These are phyloP conservation scores for Uloborus diversus DNA, from an alignment of 1,140 invertebrate species.

Conservation along the genomic window DNA sequence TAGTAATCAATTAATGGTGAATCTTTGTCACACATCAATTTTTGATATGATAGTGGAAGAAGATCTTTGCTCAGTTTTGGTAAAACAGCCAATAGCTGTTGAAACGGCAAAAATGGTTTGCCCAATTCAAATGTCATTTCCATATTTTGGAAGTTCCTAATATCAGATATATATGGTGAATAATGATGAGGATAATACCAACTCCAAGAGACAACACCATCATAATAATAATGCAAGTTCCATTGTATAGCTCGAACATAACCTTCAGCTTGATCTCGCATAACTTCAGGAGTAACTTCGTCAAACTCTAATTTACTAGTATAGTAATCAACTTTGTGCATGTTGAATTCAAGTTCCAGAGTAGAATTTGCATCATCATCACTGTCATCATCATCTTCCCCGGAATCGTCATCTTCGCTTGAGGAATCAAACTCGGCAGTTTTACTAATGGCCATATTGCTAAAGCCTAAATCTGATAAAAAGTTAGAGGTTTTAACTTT, in stretches of 20 bases:
- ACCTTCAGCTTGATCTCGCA: slow-evolving; percentile 81
- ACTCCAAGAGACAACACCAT: slow-evolving; percentile 95
- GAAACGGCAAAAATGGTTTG: slow-evolving; percentile 90
- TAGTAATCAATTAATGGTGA: slow-evolving; percentile 92
- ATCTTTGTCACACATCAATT: slow-evolving; percentile 80
- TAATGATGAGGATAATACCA: slow-evolving; percentile 98
- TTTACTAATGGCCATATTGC: slow-evolving; percentile 12
- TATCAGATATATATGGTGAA: slow-evolving; percentile 93
- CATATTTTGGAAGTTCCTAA: slow-evolving; percentile 77
- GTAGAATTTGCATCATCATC: slow-evolving; percentile 59
- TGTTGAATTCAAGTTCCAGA: slow-evolving; percentile 70
- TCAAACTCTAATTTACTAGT: slow-evolving; percentile 85
- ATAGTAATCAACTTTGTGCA: slow-evolving; percentile 90
- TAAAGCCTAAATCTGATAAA: slow-evolving; percentile 39
- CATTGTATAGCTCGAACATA: slow-evolving; percentile 95
- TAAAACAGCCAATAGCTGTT: slow-evolving; percentile 92
- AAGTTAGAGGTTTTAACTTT: slow-evolving; percentile 23
- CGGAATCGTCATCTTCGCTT: slow-evolving; percentile 58
- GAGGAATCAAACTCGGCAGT: slow-evolving; percentile 48
- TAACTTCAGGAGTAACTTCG: slow-evolving; percentile 75
- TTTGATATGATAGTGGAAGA: slow-evolving; percentile 81
- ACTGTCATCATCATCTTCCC: slow-evolving; percentile 57
- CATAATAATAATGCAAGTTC: slow-evolving; percentile 96
- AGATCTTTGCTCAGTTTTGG: slow-evolving; percentile 81
- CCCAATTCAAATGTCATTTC: slow-evolving; percentile 79